These are phyloP conservation scores for Drosophila pullipes DNA, from an alignment of 2,888 invertebrate genomes.

Conservation along the genomic window DNA sequence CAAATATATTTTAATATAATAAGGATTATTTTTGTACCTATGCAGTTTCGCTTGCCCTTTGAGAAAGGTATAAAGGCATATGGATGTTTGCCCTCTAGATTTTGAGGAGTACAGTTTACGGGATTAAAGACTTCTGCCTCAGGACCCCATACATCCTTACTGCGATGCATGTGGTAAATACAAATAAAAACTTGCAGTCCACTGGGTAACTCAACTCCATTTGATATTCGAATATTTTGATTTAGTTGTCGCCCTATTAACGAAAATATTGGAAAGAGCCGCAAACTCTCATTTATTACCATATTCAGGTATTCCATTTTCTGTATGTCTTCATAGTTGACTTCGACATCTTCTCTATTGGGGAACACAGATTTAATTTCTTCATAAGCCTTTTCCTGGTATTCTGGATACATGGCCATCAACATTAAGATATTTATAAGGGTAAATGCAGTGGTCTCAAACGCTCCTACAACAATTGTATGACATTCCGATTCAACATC, in stretches of 20 bases:
- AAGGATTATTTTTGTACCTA: conserved; percentile 53
- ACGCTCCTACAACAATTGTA: conserved; percentile 74
- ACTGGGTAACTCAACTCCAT: conserved; percentile 71
- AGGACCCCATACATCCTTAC: conserved; percentile 78
- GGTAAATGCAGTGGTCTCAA: conserved; percentile 78
- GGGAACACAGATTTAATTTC: conserved; percentile 70
- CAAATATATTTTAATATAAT: background rate
- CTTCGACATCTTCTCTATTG: conserved; percentile 54
- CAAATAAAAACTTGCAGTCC: conserved; percentile 71
- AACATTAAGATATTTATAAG: conserved; percentile 59
- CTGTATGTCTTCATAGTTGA: conserved; percentile 68
- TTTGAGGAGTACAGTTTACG: conserved; percentile 81
- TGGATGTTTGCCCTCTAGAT: conserved; percentile 73
- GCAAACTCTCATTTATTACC: conserved; percentile 79
- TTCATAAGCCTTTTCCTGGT: conserved; percentile 71
- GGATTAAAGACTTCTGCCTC: conserved; percentile 81
- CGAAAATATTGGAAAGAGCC: conserved; percentile 79
- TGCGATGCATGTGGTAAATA: conserved; percentile 80
- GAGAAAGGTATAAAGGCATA: conserved; percentile 82
- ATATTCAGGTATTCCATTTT: conserved; percentile 79
- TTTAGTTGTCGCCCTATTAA: conserved; percentile 59
- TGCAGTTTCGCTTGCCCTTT: conserved; percentile 82
- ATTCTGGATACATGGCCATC: conserved; percentile 77
- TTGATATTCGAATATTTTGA: conserved; percentile 67
- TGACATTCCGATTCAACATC: conserved; percentile 73